Evolutionary conservation across 2,888 invertebrate genomes (phyloP), one percentile per base, ranked within the genome.

Genomic region (Caenorhabditis sp.): DNA sequence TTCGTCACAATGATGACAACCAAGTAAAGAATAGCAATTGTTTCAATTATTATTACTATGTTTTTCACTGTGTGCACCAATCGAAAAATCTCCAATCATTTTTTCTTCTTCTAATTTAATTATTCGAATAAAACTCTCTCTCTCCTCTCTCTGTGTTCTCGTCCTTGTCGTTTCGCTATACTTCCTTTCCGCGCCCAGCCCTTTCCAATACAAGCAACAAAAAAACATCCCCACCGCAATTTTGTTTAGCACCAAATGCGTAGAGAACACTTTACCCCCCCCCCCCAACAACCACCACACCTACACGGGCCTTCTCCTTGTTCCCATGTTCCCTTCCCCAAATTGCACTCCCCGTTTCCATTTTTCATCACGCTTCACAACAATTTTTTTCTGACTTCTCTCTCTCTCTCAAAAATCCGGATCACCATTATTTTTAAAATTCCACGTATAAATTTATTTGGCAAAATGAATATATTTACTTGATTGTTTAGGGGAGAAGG

Each of bases 1-100:
- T 86, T 86, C 82, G 86, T 86, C 53, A 86, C 86, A 55, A 86
- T 86, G 86, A 86, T 86, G 86, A 86, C 86, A 59, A 86, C 86
- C 69, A 86, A 86, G 77, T 86, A 81, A 84, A 58, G 24, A 19
- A 27, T 51, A 49, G 27, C 2, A 36, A 26, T 51, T 51, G 51
- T 51, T 51, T 21, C 43, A 43, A 43, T 43, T 43, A 43, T 43
- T 17, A 43, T 43, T 31, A 31, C 31, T 43, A 43, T 43, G 43
- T 43, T 43, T 43, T 43, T 43, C 43, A 43, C 43, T 43, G 43
- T 43, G 43, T 43, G 43, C 43, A 43, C 43, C 43, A 43, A 43
- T 43, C 43, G 43, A 43, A 43, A 43, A 43, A 43, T 43, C 43
- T 43, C 43, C 43, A 43, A 43, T 17, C 2, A 17, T 43, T 43